Percentiles rank a stretch among this genome's conserved stretches.
Evolutionary conservation across 2,797 vertebrate genomes (phyloP).

Genomic region (Rhinophrynus dorsalis): DNA sequence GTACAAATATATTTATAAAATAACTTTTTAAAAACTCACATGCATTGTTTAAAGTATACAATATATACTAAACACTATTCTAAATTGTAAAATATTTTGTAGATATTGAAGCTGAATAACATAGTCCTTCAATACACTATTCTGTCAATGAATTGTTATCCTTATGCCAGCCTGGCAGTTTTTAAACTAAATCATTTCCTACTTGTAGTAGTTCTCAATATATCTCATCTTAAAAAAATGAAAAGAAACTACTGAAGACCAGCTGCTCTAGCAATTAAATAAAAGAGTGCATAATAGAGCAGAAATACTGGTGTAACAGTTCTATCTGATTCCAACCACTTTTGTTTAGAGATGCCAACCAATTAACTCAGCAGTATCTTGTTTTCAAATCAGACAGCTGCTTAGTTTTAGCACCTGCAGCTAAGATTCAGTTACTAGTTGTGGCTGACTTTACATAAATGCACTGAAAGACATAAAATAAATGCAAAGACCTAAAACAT

Average conservation of each 20-base stretch:
- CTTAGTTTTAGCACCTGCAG: conserved; percentile 33
- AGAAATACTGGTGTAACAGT: conserved; percentile 10
- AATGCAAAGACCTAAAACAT: neutral
- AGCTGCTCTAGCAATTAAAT: conserved; percentile 26
- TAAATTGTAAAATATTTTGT: no score
- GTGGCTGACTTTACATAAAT: conserved; percentile 29
- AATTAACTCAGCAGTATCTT: conserved; percentile 37
- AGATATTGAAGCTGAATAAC: no score
- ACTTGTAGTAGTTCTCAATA: neutral
- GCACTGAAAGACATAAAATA: conserved; percentile 17
- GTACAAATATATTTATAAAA: no score
- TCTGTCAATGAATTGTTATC: no score
- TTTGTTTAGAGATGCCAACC: conserved; percentile 38
- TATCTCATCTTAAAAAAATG: neutral
- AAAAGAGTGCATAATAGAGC: conserved; percentile 25
- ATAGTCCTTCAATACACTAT: no score
- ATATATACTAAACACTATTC: no score
- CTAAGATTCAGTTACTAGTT: conserved; percentile 24
- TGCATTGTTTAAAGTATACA: no score
- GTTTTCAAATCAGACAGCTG: conserved; percentile 28
- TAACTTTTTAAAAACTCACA: no score
- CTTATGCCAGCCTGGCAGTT: neutral
- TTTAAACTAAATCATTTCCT: conserved; percentile 2
- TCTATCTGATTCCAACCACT: conserved; percentile 23
- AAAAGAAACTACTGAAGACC: conserved; percentile 2